Base-by-base conservation (phyloP, 1,140 invertebrate genomes). In the Microplitis demolitor region DNA sequence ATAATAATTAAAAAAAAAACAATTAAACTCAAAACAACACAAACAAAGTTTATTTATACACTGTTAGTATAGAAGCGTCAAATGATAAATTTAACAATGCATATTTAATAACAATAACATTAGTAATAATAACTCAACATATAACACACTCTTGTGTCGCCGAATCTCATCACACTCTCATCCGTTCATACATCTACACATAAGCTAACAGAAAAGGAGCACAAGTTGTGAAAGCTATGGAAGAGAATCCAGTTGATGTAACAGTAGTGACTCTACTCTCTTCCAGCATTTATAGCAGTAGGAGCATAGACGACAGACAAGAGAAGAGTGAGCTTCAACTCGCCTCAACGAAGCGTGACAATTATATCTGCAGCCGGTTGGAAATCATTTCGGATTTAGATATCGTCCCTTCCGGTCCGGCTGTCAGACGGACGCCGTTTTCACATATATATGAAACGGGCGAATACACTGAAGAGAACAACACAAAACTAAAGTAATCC, bases 321-420 rank as follows among this genome's bases (percentile, higher is more conserved):
- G 16, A 58, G 24, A 50, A 67, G 39, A 11, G 69, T 35, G 61
- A 33, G 39, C 64, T 72, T 66, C 33, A 45, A 35, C 61, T 51
- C 14, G 69, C 61, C 33, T 72, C 63, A 39, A 60, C 63, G 61
- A 60, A 72, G 70, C 62, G 70, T 66, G 53, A 72, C 70, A 72
- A 72, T 72, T 66, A 66, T 64, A 66, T 64, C 53, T 70, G 56
- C 61, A 66, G 51, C 37, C 70, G 37, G 50, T 72, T 66, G 70
- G 63, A 72, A 66, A 72, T 66, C 53, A 72, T 72, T 60, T 63
- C 34, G 70, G 56, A 72, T 72, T 72, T 66, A 66, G 70, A 72
- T 72, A 72, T 72, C 54, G 70, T 72, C 70, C 53, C 62, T 72
- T 72, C 63, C 63, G 63, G 62, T 72, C 51, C 54, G 54, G 14